A percentile compares a stretch with the other conserved stretches of the same genome.
These are phyloP conservation scores for Mus spicilegus DNA, from an alignment of 2,113 vertebrate species.

Conservation along the genomic window DNA sequence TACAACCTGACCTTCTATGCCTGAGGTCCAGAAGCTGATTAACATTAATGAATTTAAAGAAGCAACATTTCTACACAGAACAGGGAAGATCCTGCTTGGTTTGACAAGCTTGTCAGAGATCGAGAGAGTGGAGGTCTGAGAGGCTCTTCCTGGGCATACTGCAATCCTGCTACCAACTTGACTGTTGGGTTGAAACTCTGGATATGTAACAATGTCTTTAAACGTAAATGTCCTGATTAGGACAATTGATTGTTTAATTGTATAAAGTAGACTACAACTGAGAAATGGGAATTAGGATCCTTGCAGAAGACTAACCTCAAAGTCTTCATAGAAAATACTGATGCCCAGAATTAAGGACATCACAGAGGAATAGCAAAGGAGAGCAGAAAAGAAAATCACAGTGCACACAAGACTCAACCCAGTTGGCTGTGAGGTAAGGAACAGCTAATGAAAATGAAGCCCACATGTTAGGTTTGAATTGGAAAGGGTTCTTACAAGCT, in stretches of 20 bases:
- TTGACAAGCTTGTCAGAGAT: accelerated
- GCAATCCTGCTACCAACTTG: accelerated
- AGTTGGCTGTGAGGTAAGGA: background rate
- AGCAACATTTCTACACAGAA: background rate
- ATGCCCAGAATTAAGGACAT: background rate
- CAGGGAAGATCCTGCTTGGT: background rate
- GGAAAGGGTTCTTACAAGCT: background rate
- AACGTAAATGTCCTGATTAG: background rate
- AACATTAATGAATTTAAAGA: background rate
- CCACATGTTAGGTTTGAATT: background rate
- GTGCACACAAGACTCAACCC: accelerated
- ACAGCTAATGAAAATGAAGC: background rate
- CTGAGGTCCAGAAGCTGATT: background rate
- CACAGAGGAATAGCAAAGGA: background rate
- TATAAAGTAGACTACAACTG: background rate
- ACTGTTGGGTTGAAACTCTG: background rate
- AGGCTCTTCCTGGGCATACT: background rate
- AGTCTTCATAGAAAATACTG: background rate
- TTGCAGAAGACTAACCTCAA: background rate
- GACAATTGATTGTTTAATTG: background rate
- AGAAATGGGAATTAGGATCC: background rate
- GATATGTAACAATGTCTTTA: background rate
- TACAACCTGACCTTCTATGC: background rate
- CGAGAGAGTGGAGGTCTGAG: background rate
- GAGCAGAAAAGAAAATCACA: background rate